Evolutionary conservation across 1,140 invertebrate genomes (phyloP), one percentile per base, ranked within the genome.

Genomic region (Leptopilina boulardi): DNA sequence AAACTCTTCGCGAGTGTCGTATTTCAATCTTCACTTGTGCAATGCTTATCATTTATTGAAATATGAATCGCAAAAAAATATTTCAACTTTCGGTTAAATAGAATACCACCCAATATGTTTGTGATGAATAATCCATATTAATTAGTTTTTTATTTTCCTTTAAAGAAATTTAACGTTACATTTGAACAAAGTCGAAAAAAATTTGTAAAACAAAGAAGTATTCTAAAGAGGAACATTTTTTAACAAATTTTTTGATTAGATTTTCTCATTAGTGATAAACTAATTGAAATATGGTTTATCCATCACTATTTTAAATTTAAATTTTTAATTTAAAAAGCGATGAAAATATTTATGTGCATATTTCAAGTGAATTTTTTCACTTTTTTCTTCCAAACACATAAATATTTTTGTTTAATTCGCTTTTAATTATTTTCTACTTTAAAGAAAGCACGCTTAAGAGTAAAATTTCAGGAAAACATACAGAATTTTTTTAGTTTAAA

Each of bases 11-110:
- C 26, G 59, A 23, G 26, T 66, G 59, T 66, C 59, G 59, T 66
- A n/a, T 66, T 66, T 66, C 59, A 30, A 30, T 34, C 59, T 66
- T 66, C 26, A 15, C 59, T 59, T 59, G 56, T 59, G 56, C 56
- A n/a, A 26, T 66, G 59, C 26, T 66, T 66, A 66, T 30, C 23
- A n/a, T 66, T 66, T 66, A 38, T 38, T 38, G 34, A 2, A 59
- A 59, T 59, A 23, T 66, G 21, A 66, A 66, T 66, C 59, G 59
- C 23, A 66, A 15, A 66, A n/a, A 66, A 66, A 38, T 66, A 66
- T 30, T 66, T 30, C 23, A 66, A 11, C 23, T 66, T 66, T 23
- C 59, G 59, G 59, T 66, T 59, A 66, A 66, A 66, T 5, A 66
- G 26, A 66, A 66, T 66, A n/a, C 21, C 59, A 66, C 59, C 59